Conservation (phyloP, 2,888 invertebrate species). For the Erebia palarica region DNA sequence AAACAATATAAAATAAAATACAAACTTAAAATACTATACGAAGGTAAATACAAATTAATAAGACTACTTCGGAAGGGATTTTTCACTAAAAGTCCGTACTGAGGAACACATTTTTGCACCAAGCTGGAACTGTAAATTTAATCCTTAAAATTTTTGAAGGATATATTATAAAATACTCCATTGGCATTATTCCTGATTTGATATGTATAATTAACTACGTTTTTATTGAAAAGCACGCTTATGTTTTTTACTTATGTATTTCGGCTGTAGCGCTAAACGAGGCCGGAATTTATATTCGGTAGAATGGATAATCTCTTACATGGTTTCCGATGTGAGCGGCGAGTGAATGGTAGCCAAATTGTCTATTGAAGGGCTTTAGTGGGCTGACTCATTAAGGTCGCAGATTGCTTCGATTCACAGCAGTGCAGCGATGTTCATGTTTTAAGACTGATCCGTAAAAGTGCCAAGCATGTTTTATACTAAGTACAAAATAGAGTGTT, state of each 20-base stretch:
- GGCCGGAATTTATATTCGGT: constrained; percentile 15
- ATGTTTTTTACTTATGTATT: constrained; percentile 18
- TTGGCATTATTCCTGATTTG: neutral
- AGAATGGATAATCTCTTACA: constrained; percentile 61
- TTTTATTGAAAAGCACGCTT: neutral
- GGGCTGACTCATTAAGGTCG: constrained; percentile 60
- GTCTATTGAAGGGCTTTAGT: constrained; percentile 58
- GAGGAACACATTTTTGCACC: too few species aligned
- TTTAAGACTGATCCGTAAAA: neutral
- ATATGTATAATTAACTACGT: too few species aligned
- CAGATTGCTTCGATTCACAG: constrained; percentile 67
- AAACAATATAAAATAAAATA: too few species aligned
- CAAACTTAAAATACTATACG: too few species aligned
- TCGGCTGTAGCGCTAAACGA: constrained; percentile 14
- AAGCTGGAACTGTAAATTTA: too few species aligned
- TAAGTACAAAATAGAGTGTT: too few species aligned
- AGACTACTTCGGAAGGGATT: too few species aligned
- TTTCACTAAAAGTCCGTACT: too few species aligned
- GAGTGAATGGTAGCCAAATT: constrained; percentile 74
- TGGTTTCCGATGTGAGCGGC: constrained; percentile 63
- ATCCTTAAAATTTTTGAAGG: too few species aligned
- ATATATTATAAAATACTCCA: neutral
- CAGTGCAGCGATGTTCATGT: constrained; percentile 16
- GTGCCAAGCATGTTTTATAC: neutral
- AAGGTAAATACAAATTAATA: too few species aligned